Conservation (phyloP, 2,113 vertebrate genomes). For the Tupaia chinensis region DNA sequence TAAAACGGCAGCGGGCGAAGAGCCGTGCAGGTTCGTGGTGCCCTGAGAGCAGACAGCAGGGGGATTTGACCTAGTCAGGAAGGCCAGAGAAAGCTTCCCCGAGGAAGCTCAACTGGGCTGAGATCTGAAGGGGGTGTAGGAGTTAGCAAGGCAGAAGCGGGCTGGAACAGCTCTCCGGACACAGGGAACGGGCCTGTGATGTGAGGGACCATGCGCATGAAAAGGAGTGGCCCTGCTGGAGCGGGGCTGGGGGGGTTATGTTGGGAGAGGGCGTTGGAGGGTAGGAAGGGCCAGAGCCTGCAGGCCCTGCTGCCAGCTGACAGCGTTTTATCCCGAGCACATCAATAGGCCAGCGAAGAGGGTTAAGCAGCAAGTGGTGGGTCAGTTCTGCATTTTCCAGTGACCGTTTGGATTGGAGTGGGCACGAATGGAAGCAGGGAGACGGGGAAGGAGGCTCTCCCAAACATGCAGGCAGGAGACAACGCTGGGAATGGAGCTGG, state of each 20-base stretch:
- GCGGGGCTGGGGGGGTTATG: slow-evolving; percentile 22
- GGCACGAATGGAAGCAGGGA: background rate
- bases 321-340: slow-evolving; percentile 13
- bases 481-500: background rate
- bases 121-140: slow-evolving; percentile 81
- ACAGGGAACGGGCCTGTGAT: slow-evolving; percentile 51
- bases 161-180: slow-evolving; percentile 53
- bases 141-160: slow-evolving; percentile 67
- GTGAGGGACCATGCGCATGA: slow-evolving; percentile 60
- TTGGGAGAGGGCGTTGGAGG: slow-evolving; percentile 28
- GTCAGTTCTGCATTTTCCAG: slow-evolving; percentile 22
- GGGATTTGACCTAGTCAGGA: slow-evolving; percentile 80
- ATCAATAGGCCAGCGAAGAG: slow-evolving; percentile 11
- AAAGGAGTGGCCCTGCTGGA: slow-evolving; percentile 48
- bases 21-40: slow-evolving; percentile 37
- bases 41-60: slow-evolving; percentile 79
- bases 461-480: slow-evolving; percentile 39
- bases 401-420: slow-evolving; percentile 37
- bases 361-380: slow-evolving; percentile 39
- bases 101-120: slow-evolving; percentile 71
- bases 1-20: slow-evolving; percentile 57
- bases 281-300: background rate
- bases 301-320: background rate
- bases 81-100: slow-evolving; percentile 75
- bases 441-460: slow-evolving; percentile 17